phyloP scores from a whole-genome alignment of 2,113 vertebrate species.

The Seriola dumerili region DNA sequence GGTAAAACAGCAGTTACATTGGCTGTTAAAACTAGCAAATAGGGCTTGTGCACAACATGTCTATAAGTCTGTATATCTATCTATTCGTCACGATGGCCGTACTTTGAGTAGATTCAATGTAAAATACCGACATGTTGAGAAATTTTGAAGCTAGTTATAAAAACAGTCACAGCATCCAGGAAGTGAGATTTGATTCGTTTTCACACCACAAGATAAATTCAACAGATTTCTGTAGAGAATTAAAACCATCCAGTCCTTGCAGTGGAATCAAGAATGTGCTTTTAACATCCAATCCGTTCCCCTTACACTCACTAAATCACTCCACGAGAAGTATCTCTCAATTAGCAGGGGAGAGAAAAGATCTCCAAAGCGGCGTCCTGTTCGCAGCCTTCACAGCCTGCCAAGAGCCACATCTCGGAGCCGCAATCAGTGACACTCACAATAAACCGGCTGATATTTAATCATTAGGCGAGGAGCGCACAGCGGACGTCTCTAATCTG shows the following conservation, averaged over 20 bases:
- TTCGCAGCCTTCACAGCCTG: constrained; percentile 25
- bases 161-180: background rate
- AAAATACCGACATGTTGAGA: background rate
- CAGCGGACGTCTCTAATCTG: constrained; percentile 75
- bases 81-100: background rate
- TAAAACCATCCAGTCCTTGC: background rate
- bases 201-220: background rate
- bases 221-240: background rate
- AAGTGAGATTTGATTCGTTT: background rate
- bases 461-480: constrained; percentile 73
- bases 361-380: constrained; percentile 24
- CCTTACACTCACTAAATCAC: background rate
- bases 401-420: constrained; percentile 72
- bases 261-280: background rate
- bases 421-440: constrained; percentile 73
- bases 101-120: constrained; percentile 10
- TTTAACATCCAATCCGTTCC: background rate
- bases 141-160: background rate
- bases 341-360: constrained; percentile 19
- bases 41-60: background rate
- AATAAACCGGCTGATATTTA: constrained; percentile 76
- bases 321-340: constrained; percentile 17
- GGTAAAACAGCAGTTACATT: constrained; percentile 41
- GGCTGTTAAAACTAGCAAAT: background rate
- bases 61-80: background rate